These are phyloP conservation scores for Nymphalis c-album DNA, from an alignment of 2,888 invertebrate species.

Conservation along the genomic window DNA sequence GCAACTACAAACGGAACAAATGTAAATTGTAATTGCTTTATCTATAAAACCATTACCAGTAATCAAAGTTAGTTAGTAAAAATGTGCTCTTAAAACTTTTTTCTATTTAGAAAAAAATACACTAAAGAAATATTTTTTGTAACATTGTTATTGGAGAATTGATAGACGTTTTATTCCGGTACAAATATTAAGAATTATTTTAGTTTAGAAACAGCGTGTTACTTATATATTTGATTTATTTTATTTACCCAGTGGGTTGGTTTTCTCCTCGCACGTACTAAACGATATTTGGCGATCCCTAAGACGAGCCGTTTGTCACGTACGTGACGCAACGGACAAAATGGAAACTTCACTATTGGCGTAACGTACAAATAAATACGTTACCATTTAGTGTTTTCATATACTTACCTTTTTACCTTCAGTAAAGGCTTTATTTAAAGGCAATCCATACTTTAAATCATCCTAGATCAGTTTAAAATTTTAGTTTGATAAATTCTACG, in stretches of 20 bases:
- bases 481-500: constrained; percentile 19
- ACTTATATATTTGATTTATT: constrained; percentile 79
- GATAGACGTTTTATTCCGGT: constrained; percentile 45
- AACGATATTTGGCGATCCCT: constrained; percentile 82
- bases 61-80: not conserved
- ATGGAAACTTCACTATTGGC: constrained; percentile 74
- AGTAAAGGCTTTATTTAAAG: constrained; percentile 4
- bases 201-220: constrained; percentile 71
- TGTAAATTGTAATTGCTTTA: too few relatives aligned
- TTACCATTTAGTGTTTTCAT: constrained; percentile 59
- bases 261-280: constrained; percentile 79
- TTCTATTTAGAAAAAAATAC: not conserved
- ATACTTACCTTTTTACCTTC: constrained; percentile 27
- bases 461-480: constrained; percentile 14
- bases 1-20: too few relatives aligned
- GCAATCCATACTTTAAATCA: constrained; percentile 15
- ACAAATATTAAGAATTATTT: constrained; percentile 59
- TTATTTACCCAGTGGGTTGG: constrained; percentile 77
- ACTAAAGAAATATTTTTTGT: constrained; percentile 4
- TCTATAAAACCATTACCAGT: too few relatives aligned
- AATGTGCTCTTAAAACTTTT: not conserved
- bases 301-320: constrained; percentile 80
- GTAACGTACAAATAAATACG: constrained; percentile 75
- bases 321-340: constrained; percentile 76
- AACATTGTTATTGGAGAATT: constrained; percentile 26